A percentile compares a stretch with the other conserved stretches of the same genome.
These are phyloP conservation scores for Dioctria rufipes DNA, from an alignment of 2,888 invertebrate genomes.

Conservation along the genomic window DNA sequence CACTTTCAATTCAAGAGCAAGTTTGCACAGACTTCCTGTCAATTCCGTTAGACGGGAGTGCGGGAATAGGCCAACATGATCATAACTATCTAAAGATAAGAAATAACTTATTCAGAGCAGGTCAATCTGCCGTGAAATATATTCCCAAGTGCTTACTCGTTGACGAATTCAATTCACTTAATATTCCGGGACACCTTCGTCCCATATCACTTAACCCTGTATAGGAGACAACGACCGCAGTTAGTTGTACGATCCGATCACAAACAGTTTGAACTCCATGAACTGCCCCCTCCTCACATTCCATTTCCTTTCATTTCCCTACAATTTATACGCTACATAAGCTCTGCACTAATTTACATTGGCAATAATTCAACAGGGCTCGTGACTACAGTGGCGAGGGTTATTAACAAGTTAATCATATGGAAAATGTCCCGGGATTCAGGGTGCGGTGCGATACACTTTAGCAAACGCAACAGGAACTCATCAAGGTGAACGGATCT, in stretches of 20 bases:
- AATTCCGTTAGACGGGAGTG: no score
- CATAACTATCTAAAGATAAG: neutral
- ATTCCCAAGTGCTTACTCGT: neutral
- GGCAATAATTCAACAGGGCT: conserved; percentile 3
- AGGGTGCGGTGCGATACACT: conserved; percentile 21
- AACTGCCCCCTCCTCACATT: no score
- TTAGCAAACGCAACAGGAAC: conserved; percentile 34
- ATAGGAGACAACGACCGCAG: no score
- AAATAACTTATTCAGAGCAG: neutral
- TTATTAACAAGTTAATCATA: conserved; percentile 37
- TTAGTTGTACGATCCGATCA: no score
- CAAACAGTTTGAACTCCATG: no score
- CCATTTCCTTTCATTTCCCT: conserved; percentile 1
- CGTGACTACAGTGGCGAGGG: neutral
- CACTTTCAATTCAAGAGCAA: no score
- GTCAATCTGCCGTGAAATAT: neutral
- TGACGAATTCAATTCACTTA: neutral
- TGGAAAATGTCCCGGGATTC: neutral
- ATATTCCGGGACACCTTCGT: neutral
- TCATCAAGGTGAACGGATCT: conserved; percentile 14
- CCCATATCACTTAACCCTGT: neutral
- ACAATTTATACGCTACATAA: conserved; percentile 33
- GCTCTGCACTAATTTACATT: conserved; percentile 33
- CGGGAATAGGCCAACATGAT: no score
- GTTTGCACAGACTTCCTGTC: no score